These are phyloP conservation scores for Dromiciops gliroides DNA, from an alignment of 2,113 vertebrate species.

Conservation along the genomic window DNA sequence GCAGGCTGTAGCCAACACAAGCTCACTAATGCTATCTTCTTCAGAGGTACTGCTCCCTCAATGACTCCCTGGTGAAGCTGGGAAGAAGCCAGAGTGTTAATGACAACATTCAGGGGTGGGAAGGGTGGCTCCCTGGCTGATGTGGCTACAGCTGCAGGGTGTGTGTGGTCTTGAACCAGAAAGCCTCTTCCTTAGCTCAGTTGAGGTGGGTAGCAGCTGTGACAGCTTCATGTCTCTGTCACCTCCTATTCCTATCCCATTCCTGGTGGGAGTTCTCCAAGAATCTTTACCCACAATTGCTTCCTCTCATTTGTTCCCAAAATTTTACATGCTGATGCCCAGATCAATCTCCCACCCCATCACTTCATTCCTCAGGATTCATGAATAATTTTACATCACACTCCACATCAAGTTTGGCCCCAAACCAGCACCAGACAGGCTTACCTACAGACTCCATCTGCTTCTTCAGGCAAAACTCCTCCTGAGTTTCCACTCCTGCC, in stretches of 20 bases:
- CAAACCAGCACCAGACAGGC: not conserved
- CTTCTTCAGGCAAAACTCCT: not conserved
- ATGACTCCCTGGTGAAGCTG: not conserved
- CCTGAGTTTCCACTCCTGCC: not conserved
- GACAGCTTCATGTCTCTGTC: not conserved
- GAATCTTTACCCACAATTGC: not conserved
- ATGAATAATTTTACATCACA: not conserved
- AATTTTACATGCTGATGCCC: not conserved
- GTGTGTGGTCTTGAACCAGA: not conserved
- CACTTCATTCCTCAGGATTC: not conserved
- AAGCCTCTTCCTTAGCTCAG: not conserved
- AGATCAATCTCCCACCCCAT: not conserved
- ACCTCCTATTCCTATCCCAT: not conserved
- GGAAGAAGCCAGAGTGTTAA: not conserved
- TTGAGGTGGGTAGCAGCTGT: not conserved
- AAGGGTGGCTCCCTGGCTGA: not conserved
- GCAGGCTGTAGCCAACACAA: not conserved
- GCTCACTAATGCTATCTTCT: not conserved
- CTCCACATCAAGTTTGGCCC: not conserved
- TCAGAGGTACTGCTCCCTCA: not conserved
- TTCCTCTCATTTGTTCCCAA: not conserved
- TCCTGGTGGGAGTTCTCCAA: not conserved
- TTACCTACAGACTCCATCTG: not conserved
- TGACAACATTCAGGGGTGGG: not conserved
- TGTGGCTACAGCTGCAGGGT: not conserved